Percentiles rank a stretch among this genome's conserved stretches.
Conservation (phyloP, 2,797 vertebrate genomes). For the Sternotherus odoratus region DNA sequence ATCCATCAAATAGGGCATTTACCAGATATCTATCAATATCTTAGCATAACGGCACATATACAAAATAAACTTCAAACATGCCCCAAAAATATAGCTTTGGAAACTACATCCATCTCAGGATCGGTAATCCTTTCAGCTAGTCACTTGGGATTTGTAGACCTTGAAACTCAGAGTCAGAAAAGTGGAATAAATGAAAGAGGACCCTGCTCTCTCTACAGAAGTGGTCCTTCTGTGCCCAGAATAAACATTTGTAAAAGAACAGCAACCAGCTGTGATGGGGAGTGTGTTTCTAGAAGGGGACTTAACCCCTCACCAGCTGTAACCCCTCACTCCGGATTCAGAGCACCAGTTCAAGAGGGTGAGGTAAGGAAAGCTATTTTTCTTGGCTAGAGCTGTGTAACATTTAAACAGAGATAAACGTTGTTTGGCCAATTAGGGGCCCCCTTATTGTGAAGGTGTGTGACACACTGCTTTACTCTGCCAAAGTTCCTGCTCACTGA, state of each 20-base stretch:
- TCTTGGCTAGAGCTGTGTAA: too few relatives aligned
- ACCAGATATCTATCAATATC: background rate
- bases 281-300: background rate
- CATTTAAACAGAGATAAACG: too few relatives aligned
- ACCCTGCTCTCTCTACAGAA: background rate
- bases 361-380: too few relatives aligned
- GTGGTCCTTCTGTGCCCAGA: background rate
- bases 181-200: background rate
- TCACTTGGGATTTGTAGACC: background rate
- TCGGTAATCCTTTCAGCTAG: background rate
- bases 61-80: background rate
- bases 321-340: background rate
- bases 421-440: too few relatives aligned
- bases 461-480: too few relatives aligned
- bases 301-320: background rate
- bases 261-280: background rate
- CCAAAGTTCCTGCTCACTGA: too few relatives aligned
- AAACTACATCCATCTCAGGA: slow-evolving; percentile 6
- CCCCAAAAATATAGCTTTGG: accelerated
- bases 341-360: too few relatives aligned
- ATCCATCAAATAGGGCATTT: background rate
- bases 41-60: background rate
- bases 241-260: background rate
- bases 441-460: too few relatives aligned
- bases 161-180: background rate